Evolutionary conservation across 37 sponge, comb jelly and placozoan genomes (phyloP).

Genomic region (Hormiphora californensis): DNA sequence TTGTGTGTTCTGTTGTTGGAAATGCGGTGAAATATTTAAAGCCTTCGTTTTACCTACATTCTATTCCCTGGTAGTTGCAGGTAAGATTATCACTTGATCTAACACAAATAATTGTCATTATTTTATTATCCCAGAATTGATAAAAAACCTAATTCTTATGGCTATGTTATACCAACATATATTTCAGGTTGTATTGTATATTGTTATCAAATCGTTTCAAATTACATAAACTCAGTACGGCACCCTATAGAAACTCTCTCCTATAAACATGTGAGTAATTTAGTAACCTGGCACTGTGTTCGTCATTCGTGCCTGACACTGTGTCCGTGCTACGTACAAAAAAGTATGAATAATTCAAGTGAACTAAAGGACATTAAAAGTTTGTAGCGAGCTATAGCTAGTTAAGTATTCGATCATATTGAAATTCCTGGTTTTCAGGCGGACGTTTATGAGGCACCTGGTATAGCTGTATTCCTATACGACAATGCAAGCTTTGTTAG

Average conservation of each 20-base stretch:
- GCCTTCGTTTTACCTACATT: slow-evolving; percentile 10
- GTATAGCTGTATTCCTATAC: slow-evolving; percentile 25
- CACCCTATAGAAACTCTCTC: slow-evolving; percentile 46
- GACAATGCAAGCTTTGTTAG: slow-evolving; percentile 3
- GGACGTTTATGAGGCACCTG: slow-evolving; percentile 7
- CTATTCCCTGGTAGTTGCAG: slow-evolving; percentile 4
- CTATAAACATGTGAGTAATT: slow-evolving; percentile 2
- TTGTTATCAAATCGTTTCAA: slow-evolving; percentile 36
- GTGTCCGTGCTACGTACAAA: no score
- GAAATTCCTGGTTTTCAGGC: slow-evolving; percentile 24
- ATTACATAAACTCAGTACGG: slow-evolving; percentile 15
- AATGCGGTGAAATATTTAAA: not conserved
- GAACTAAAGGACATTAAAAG: no score
- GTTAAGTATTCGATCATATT: no score
- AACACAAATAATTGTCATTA: no score
- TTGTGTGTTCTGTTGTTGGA: slow-evolving; percentile 47
- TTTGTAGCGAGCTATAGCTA: no score
- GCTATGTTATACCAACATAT: not conserved
- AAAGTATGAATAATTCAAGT: no score
- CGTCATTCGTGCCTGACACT: no score
- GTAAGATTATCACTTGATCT: no score
- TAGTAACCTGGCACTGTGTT: not conserved
- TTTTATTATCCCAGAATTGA: no score
- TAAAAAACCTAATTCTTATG: not conserved
- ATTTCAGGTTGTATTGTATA: not conserved